Evolutionary conservation across 2,113 vertebrate genomes (phyloP).

Genomic region (Uria lomvia): DNA sequence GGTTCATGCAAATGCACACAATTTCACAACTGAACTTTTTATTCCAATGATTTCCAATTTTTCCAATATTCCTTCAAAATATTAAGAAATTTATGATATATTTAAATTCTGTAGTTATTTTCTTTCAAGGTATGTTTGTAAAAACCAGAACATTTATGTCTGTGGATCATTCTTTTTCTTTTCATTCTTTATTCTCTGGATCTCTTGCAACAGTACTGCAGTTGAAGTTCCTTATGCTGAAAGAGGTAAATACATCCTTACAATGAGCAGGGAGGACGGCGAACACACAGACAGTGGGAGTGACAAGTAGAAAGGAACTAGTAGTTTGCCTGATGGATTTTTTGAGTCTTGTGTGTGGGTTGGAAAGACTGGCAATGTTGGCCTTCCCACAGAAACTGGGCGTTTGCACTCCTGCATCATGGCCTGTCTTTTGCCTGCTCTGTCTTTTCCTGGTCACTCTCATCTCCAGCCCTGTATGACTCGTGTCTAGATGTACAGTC

Average conservation of each 20-base stretch:
- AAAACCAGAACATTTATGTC: neutral
- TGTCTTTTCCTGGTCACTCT: neutral
- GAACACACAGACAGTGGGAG: neutral
- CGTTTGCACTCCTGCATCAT: neutral
- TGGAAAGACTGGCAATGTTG: neutral
- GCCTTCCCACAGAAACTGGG: neutral
- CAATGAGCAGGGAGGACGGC: neutral
- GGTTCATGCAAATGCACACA: neutral
- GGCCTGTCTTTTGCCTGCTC: neutral
- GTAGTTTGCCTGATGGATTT: neutral
- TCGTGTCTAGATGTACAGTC: neutral
- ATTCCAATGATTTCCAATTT: neutral
- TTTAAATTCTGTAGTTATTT: neutral
- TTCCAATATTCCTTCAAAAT: neutral
- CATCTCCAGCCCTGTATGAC: accelerated
- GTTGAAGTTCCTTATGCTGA: neutral
- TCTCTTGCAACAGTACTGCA: neutral
- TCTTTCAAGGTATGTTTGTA: neutral
- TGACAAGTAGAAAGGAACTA: neutral
- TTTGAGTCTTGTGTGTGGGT: neutral
- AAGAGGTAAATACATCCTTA: neutral
- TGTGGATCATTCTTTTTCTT: neutral
- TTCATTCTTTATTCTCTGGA: neutral
- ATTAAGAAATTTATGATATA: neutral
- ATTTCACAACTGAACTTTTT: neutral